Percentiles rank a stretch among this genome's conserved stretches.
Evolutionary conservation across 2,888 invertebrate species (phyloP).

Genomic region (Mesodorylaimus sp.): DNA sequence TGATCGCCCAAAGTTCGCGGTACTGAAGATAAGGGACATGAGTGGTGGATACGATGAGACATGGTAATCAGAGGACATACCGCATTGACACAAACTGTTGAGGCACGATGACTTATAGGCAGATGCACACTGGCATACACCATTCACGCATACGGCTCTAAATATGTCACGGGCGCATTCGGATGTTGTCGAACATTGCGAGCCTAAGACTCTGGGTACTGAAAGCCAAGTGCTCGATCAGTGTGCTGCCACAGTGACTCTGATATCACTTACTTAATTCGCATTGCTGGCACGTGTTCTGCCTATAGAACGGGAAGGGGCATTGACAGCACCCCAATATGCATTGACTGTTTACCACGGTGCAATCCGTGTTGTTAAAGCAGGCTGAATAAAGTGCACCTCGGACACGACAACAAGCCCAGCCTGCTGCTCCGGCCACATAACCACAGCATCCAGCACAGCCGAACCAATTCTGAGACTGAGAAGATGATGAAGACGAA

Average conservation of each 20-base stretch:
- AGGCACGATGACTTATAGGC: conserved; percentile 5
- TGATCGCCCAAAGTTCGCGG: conserved; percentile 5
- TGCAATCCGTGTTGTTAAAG: conserved; percentile 8
- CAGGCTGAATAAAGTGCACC: conserved; percentile 10
- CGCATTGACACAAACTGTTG: too few relatives aligned
- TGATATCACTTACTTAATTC: conserved; percentile 6
- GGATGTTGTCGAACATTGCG: conserved; percentile 4
- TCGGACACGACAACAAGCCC: conserved; percentile 9
- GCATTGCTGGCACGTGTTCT: conserved; percentile 10
- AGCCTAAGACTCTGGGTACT: conserved; percentile 9
- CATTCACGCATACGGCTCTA: conserved; percentile 8
- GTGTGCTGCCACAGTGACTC: too few relatives aligned
- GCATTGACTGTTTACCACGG: conserved; percentile 10
- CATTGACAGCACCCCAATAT: conserved; percentile 11
- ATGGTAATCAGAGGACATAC: too few relatives aligned
- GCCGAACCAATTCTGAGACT: conserved; percentile 9
- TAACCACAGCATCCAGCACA: conserved; percentile 11
- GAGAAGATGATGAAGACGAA: too few relatives aligned
- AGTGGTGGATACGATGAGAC: too few relatives aligned
- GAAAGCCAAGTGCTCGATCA: too few relatives aligned
- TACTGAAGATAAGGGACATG: neutral
- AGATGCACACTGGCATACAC: conserved; percentile 7
- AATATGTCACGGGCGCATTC: conserved; percentile 9
- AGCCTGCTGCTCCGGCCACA: conserved; percentile 10
- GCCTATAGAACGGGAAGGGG: conserved; percentile 9